Evolutionary conservation across 2,113 vertebrate species (phyloP).

Genomic region (Alaudala cheleensis): DNA sequence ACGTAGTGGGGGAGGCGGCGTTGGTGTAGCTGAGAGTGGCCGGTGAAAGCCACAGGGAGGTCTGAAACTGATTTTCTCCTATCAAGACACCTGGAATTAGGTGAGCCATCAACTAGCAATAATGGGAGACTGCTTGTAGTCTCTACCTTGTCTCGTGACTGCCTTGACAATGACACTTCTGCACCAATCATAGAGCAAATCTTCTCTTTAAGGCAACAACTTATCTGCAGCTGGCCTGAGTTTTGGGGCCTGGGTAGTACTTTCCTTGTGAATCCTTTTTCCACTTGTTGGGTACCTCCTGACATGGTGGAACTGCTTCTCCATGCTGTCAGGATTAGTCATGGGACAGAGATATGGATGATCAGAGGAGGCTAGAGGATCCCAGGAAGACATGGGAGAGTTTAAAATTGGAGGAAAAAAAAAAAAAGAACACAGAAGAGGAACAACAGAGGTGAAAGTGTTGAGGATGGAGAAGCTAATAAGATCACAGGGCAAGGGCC

Average conservation of each 20-base stretch:
- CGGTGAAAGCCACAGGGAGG: too few relatives aligned
- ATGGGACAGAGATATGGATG: not conserved
- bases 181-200: not conserved
- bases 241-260: not conserved
- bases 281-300: not conserved
- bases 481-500: not conserved
- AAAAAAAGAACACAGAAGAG: not conserved
- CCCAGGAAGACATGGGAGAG: not conserved
- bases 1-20: too few relatives aligned
- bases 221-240: not conserved
- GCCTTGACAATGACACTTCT: too few relatives aligned
- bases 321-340: not conserved
- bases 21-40: too few relatives aligned
- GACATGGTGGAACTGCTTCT: not conserved
- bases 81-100: too few relatives aligned
- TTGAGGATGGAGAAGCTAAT: not conserved
- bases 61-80: too few relatives aligned
- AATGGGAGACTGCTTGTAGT: too few relatives aligned
- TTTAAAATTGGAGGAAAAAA: not conserved
- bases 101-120: too few relatives aligned
- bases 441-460: not conserved
- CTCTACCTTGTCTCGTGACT: too few relatives aligned
- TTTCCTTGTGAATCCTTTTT: not conserved
- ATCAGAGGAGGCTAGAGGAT: not conserved
- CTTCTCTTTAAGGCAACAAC: not conserved